phyloP scores from a whole-genome alignment of 2,888 invertebrate genomes.

The Agrotis puta region DNA sequence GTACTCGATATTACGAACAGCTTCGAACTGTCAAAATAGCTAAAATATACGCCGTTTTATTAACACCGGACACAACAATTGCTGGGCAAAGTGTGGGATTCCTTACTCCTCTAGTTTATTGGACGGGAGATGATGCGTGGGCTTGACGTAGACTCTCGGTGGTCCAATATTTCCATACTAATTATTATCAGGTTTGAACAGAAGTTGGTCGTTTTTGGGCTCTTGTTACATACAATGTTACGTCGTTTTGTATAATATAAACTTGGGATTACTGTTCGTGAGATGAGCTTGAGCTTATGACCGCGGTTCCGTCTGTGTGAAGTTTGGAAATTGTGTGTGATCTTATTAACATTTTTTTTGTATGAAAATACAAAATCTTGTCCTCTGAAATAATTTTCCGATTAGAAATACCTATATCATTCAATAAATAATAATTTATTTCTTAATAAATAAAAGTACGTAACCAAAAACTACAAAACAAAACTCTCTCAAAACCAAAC shows the following conservation, averaged over 20 bases:
- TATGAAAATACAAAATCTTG: background rate
- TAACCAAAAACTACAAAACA: background rate
- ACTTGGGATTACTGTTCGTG: background rate
- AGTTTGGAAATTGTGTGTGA: no score
- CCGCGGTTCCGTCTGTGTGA: no score
- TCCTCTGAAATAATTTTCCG: background rate
- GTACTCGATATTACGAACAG: conserved; percentile 82
- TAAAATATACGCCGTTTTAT: conserved; percentile 90
- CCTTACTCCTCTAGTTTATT: conserved; percentile 87
- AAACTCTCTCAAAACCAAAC: no score
- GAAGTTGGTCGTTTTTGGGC: conserved; percentile 41
- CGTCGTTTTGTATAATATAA: conserved; percentile 1
- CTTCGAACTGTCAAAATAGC: conserved; percentile 89
- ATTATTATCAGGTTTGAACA: conserved; percentile 69
- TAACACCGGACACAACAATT: conserved; percentile 88
- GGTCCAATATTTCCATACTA: conserved; percentile 78
- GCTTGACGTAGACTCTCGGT: conserved; percentile 76
- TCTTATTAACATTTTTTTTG: no score
- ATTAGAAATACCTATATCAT: background rate
- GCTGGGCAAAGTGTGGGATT: conserved; percentile 88
- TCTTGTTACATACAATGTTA: conserved; percentile 11
- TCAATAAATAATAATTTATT: background rate
- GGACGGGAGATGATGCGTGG: conserved; percentile 81
- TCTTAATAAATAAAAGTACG: background rate
- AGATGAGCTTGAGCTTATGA: no score